Conservation (phyloP, 2,888 invertebrate species). For the Brachylomia viminalis region DNA sequence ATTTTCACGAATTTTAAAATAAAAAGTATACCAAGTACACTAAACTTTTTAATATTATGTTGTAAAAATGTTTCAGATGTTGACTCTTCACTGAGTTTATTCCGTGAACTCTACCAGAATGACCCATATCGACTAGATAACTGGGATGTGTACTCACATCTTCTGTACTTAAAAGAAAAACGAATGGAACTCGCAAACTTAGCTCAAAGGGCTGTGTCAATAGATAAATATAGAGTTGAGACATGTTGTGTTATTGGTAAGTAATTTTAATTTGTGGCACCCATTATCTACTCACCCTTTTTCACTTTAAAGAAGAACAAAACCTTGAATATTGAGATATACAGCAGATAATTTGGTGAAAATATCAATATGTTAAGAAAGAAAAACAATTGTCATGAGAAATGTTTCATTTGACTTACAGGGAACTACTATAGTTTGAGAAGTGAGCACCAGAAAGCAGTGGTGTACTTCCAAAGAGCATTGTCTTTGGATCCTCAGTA, state of each 20-base stretch:
- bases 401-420: slow-evolving; percentile 77
- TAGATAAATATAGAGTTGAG: slow-evolving; percentile 99
- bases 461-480: slow-evolving; percentile 98
- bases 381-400: not conserved
- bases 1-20: not conserved
- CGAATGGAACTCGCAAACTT: slow-evolving; percentile 97
- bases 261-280: slow-evolving; percentile 49
- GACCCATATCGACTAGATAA: slow-evolving; percentile 99
- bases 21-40: not conserved
- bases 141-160: slow-evolving; percentile 98
- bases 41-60: not conserved
- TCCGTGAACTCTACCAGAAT: slow-evolving; percentile 94
- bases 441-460: slow-evolving; percentile 99
- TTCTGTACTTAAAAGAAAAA: slow-evolving; percentile 98
- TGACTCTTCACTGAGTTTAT: slow-evolving; percentile 96
- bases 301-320: not conserved
- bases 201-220: slow-evolving; percentile 97
- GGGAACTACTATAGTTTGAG: slow-evolving; percentile 99
- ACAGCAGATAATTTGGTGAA: not conserved
- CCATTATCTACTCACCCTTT: not conserved
- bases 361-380: no score
- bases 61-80: slow-evolving; percentile 92
- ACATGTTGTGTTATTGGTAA: slow-evolving; percentile 99
- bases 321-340: not conserved
- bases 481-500: slow-evolving; percentile 98